Evolutionary conservation across 2,888 invertebrate species (phyloP).

Genomic region (Spilarctia lutea): DNA sequence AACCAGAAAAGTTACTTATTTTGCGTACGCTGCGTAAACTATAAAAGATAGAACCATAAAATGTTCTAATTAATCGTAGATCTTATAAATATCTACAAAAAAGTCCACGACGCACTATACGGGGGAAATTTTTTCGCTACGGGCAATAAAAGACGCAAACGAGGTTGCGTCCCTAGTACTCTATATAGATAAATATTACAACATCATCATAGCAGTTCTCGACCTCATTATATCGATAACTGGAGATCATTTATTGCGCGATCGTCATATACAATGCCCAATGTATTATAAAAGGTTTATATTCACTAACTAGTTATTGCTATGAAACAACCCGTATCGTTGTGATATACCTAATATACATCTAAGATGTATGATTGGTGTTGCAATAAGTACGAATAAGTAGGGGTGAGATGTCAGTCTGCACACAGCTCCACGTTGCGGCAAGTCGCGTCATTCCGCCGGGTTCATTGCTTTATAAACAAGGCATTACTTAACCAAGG

Average conservation of each 20-base stretch:
- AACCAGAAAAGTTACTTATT: no score
- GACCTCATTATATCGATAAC: conserved; percentile 36
- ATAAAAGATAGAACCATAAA: no score
- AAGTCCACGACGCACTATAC: no score
- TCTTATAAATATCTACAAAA: no score
- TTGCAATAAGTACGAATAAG: conserved; percentile 21
- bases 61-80: no score
- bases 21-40: no score
- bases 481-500: conserved; percentile 79
- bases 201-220: conserved; percentile 30
- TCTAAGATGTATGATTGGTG: conserved; percentile 9
- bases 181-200: conserved; percentile 26
- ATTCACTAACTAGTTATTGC: conserved; percentile 31
- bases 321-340: conserved; percentile 22
- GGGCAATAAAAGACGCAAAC: no score
- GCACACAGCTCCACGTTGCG: conserved; percentile 45
- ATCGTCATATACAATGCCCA: conserved; percentile 26
- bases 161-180: no score
- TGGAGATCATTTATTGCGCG: conserved; percentile 43
- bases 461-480: conserved; percentile 75
- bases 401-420: conserved; percentile 42
- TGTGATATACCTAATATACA: conserved; percentile 16
- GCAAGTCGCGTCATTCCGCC: conserved; percentile 35
- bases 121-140: no score
- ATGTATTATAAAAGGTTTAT: conserved; percentile 12